Evolutionary conservation across 2,797 vertebrate species (phyloP), one percentile per base, ranked within the genome.

Genomic region (Setipinna tenuifilis): DNA sequence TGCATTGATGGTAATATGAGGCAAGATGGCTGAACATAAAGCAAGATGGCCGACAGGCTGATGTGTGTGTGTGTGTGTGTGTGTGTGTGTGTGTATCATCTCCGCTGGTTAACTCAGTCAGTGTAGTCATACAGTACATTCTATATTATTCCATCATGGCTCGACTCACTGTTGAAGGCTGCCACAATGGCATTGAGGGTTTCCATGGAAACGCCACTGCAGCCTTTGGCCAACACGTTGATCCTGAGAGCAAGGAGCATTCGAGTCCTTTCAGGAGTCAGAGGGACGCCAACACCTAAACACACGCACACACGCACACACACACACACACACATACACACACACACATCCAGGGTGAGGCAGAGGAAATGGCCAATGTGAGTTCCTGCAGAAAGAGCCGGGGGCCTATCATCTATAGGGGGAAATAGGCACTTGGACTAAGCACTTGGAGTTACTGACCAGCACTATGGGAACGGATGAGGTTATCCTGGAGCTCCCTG

Each of bases 181-280:
- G 98, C 95, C 10, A 98, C 95, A 90, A 97, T 98, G 93, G 95
- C 96, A 54, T 96, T 92, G 65, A 99, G 97, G 0, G 98, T 99
- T 93, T 98, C 97, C 87, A 97, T 91, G 82, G 98, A 99, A 93
- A 99, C 96, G 31, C 98, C 98, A 31, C 98, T 99, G 94, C 99
- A 88, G 35, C 98, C 98, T 96, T 99, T 99, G 85, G 98, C 98
- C 88, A 99, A 94, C 86, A 99, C 96, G 80, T 99, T 99, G 93
- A 99, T 98, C 92, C 98, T 96, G 89, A 99, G 95, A 0, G 98
- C 98, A 84, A 99, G 93, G 82, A 99, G 95, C 98, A 99, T 99
- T 87, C 98, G 97, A 41, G 98, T 97, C 85, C 98, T 97, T 89
- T 98, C 97, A n/a, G 98, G 98, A 82, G 93, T 98, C 75, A 99